A percentile compares a stretch with the other conserved stretches of the same genome.
Evolutionary conservation across 2,888 invertebrate species (phyloP).

Genomic region (Drosophila nr. perissopoda): DNA sequence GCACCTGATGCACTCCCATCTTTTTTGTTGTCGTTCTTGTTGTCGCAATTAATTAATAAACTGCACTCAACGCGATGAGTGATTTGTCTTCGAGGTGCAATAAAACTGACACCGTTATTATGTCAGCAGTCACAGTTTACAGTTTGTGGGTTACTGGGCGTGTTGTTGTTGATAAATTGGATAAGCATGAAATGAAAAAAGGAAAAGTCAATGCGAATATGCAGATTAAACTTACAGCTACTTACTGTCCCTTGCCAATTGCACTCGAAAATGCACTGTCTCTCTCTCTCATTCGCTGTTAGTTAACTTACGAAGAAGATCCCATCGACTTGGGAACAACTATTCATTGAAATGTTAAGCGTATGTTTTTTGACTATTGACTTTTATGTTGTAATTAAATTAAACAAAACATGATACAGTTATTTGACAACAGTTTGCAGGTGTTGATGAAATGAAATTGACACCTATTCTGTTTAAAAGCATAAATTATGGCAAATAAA

Average conservation of each 20-base stretch:
- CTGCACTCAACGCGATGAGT: conserved; percentile 62
- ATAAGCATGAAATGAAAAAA: not conserved
- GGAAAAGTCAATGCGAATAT: not conserved
- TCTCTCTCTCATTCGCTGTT: not conserved
- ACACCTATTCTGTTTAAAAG: conserved; percentile 20
- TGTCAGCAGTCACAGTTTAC: conserved; percentile 24
- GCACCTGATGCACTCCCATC: conserved; percentile 20
- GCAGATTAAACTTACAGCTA: not conserved
- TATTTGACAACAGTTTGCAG: conserved; percentile 1
- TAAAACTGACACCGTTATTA: conserved; percentile 44
- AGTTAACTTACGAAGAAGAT: not conserved
- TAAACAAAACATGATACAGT: not conserved
- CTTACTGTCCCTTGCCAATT: not conserved
- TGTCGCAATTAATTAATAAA: conserved; percentile 51
- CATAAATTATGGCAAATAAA: conserved; percentile 41
- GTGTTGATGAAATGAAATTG: conserved; percentile 62
- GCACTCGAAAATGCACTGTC: not conserved
- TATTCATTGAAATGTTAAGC: not conserved
- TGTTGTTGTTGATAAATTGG: conserved; percentile 22
- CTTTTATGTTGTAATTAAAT: not conserved
- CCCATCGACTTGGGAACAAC: not conserved
- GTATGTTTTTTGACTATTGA: not conserved
- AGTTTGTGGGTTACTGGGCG: conserved; percentile 28
- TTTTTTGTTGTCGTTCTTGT: conserved; percentile 16
- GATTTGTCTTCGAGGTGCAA: conserved; percentile 61